These are phyloP conservation scores for Artemia franciscana DNA, from an alignment of 1,140 invertebrate species.

Conservation along the genomic window DNA sequence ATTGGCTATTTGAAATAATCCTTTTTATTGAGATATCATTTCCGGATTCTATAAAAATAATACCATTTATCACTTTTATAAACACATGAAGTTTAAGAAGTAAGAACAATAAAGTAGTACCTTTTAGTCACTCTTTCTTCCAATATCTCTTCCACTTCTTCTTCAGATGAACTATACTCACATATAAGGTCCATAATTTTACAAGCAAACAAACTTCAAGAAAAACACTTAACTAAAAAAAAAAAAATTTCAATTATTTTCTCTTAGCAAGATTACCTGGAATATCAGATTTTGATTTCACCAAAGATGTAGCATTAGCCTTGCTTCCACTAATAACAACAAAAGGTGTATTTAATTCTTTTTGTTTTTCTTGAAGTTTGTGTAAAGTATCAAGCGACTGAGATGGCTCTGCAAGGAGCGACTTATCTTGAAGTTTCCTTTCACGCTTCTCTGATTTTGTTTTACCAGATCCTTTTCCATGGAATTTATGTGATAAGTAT, in stretches of 20 bases:
- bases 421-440: conserved; percentile 83
- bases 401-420: conserved; percentile 24
- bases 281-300: not conserved
- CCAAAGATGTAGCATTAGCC: not conserved
- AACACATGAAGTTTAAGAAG: no score
- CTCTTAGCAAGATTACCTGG: no score
- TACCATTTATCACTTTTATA: no score
- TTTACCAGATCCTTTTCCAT: conserved; percentile 96
- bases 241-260: not conserved
- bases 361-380: conserved; percentile 85
- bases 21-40: no score
- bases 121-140: no score
- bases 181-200: not conserved
- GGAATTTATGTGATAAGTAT: conserved; percentile 81
- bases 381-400: conserved; percentile 83
- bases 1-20: no score
- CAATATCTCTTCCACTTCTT: no score
- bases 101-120: no score
- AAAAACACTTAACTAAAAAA: not conserved
- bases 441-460: conserved; percentile 93
- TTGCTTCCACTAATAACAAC: conserved; percentile 81
- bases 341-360: conserved; percentile 81
- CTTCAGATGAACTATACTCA: not conserved
- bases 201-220: not conserved
- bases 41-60: no score